Evolutionary conservation across 2,113 vertebrate genomes (phyloP), one percentile per base, ranked within the genome.

Genomic region (Phylloscopus whistleri): DNA sequence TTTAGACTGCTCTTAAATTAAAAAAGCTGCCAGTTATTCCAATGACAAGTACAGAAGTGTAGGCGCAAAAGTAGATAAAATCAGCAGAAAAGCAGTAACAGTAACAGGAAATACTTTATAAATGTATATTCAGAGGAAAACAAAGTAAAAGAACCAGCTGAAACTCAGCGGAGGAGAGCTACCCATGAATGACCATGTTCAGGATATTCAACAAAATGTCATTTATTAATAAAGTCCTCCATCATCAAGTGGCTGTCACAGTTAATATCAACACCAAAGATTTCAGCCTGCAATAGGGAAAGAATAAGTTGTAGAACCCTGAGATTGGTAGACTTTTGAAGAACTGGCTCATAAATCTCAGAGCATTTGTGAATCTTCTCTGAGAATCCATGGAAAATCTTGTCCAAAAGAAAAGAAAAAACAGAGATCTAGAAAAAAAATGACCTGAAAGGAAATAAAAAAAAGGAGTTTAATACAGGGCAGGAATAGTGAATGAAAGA

Each of bases 71-170:
- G 46, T 11, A 87, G 64, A 87, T 81, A 78, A 94, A 93, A 96
- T 91, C 69, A 93, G 77, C 55, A 89, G 66, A 75, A 78, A 78
- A 80, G 27, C 51, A 72, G 46, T 59, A 88, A 43, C 46, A 82
- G 56, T 22, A 79, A 90, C 39, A 86, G 80, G 77, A 91, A 93
- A 75, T 82, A 66, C 63, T 94, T 80, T 58, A 31, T 84, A 91
- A 89, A 84, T 75, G 48, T 27, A 31, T 22, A 49, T 81, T 81
- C 93, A 87, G 74, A 69, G 51, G 60, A 89, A 95, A 28, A 87
- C 13, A 23, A 78, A 78, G 39, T 46, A 87, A 84, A 62, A 43
- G 20, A 87, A 84, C 7, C 10, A 81, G 74, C 5, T 53, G 37
- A 15, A 17, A 51, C 59, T n/a, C 48, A 51, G 80, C 66, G 63